Conservation (phyloP, 2,113 vertebrate genomes). For the Campylomormyrus tamandua region DNA sequence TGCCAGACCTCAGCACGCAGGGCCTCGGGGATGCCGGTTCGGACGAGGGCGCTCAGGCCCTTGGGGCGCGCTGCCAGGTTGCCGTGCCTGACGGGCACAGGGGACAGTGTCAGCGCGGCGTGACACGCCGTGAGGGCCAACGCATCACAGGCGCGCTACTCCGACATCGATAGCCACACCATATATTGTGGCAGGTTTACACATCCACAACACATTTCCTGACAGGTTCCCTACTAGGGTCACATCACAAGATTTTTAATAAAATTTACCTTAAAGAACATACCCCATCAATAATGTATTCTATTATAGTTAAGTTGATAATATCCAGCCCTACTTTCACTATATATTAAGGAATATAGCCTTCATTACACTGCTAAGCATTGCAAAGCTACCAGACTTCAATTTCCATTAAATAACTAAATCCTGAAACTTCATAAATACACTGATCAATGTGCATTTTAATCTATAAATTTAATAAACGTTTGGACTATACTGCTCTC, state of each 20-base stretch:
- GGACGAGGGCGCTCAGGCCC: conserved; percentile 77
- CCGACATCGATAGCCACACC: not conserved
- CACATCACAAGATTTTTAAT: not conserved
- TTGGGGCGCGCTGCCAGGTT: conserved; percentile 83
- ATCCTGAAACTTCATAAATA: not conserved
- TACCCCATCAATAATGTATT: not conserved
- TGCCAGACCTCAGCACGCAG: conserved; percentile 96
- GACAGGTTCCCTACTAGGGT: not conserved
- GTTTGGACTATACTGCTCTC: not conserved
- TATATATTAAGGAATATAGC: not conserved
- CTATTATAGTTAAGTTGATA: not conserved
- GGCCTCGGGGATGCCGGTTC: conserved; percentile 84
- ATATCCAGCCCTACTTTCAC: not conserved
- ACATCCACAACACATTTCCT: not conserved
- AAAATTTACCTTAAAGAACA: not conserved
- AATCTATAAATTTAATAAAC: not conserved
- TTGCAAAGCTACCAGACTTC: not conserved
- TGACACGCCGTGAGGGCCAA: not conserved
- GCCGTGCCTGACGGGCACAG: conserved; percentile 69
- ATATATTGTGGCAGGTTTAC: not conserved
- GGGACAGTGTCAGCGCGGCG: conserved; percentile 1
- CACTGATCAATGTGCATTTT: not conserved
- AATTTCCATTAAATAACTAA: not conserved
- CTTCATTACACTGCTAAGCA: not conserved
- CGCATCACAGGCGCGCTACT: not conserved